A percentile compares a stretch with the other conserved stretches of the same genome.
These are phyloP conservation scores for Lophotis ruficrista DNA, from an alignment of 2,113 vertebrate species.

Conservation along the genomic window DNA sequence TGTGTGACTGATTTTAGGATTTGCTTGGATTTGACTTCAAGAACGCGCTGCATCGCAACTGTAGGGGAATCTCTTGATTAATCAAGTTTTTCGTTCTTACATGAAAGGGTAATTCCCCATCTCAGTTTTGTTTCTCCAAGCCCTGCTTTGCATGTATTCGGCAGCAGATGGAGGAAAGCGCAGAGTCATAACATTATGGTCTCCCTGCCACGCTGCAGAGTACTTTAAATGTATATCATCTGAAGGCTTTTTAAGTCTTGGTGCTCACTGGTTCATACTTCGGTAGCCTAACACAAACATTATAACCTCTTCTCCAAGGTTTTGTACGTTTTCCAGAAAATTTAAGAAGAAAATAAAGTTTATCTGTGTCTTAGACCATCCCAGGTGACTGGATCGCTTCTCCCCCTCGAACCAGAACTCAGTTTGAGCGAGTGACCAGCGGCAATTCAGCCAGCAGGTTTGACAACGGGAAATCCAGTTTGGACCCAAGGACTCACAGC, in stretches of 20 bases:
- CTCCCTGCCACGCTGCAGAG: not conserved
- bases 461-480: not conserved
- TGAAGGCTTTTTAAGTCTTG: not conserved
- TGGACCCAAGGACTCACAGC: not conserved
- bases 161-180: constrained; percentile 53
- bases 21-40: not conserved
- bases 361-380: not conserved
- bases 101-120: constrained; percentile 35
- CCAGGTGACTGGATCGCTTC: not conserved
- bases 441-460: not conserved
- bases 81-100: not conserved
- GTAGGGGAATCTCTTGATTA: not conserved
- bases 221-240: not conserved
- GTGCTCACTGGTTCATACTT: not conserved
- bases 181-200: constrained; percentile 60
- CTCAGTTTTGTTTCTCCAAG: constrained; percentile 24
- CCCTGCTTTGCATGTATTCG: not conserved
- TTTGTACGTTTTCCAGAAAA: not conserved
- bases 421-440: rapidly evolving
- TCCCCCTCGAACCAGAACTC: not conserved
- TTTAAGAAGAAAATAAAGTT: not conserved
- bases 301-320: not conserved
- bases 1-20: not conserved
- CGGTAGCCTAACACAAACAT: not conserved
- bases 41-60: rapidly evolving